Evolutionary conservation across 2,113 vertebrate species (phyloP), one percentile per base, ranked within the genome.

Genomic region (Lagopus muta): DNA sequence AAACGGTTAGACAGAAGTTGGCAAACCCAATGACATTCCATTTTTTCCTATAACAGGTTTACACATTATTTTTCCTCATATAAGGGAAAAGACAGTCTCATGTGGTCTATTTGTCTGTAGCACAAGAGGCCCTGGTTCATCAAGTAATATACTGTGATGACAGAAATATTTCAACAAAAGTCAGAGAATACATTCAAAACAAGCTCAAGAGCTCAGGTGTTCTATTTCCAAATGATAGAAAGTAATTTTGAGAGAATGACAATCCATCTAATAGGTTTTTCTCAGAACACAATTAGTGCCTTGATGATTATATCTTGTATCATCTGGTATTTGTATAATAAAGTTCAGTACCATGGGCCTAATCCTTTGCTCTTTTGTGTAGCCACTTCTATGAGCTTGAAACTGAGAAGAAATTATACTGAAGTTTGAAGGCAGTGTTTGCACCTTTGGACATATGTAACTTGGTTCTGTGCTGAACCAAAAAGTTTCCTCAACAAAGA

Each of bases 231-330:
- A 15, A n/a, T 83, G 32, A 48, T 30, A 67, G 7, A 52, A 88
- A 84, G 47, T 78, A 27, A 65, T 77, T 95, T 83, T 67, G 69
- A 94, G 65, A 78, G 86, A 65, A 88, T 1, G 6, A 77, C 91
- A 81, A 64, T 74, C 20, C 43, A 43, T 75, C 32, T 90, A 80
- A 28, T 38, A 78, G 17, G 24, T 93, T 88, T 25, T 86, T 93
- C 57, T 90, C 69, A 83, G 50, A 72, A 90, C 88, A 64, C 25
- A 94, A 32, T 92, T 73, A 91, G 32, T 43, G 38, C 25, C 52
- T 88, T 64, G 20, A 13, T 89, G 48, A 79, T 91, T 73, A 69
- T 61, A 66, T 42, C 40, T 72, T 45, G 15, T 62, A 69, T 69
- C 47, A 40, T 48, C 16, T 67, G 43, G 6, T 25, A 2, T 70